phyloP scores from a whole-genome alignment of 1,140 invertebrate genomes.

The Megalopta genalis region DNA sequence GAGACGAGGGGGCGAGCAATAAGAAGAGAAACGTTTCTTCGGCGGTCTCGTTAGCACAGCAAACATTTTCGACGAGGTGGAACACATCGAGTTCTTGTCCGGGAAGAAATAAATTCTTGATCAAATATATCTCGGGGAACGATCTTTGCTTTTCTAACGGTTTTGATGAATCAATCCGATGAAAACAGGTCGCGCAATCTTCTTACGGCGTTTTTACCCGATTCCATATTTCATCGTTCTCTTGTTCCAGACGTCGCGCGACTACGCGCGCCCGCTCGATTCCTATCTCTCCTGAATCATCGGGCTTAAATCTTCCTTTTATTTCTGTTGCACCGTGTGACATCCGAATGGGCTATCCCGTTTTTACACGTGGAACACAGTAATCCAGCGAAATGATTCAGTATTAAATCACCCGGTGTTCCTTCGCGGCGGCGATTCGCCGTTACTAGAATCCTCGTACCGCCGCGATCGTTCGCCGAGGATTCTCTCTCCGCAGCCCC shows the following conservation, averaged over 20 bases:
- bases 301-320: background rate
- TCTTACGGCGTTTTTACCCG: background rate
- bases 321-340: background rate
- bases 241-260: background rate
- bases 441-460: conserved; percentile 4
- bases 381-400: background rate
- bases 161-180: conserved; percentile 12
- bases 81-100: background rate
- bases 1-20: background rate
- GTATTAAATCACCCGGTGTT: background rate
- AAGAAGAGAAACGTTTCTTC: background rate
- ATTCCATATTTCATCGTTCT: background rate
- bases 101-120: background rate
- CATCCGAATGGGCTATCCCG: background rate
- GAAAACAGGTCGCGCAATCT: background rate
- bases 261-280: background rate
- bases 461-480: background rate
- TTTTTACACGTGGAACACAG: background rate
- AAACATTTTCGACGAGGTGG: background rate
- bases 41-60: background rate
- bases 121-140: background rate
- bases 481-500: background rate
- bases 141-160: background rate
- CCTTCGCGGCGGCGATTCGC: background rate
- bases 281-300: background rate